phyloP scores from a whole-genome alignment of 92 coral and sea anemone species.

The Epizoanthus stellaris region DNA sequence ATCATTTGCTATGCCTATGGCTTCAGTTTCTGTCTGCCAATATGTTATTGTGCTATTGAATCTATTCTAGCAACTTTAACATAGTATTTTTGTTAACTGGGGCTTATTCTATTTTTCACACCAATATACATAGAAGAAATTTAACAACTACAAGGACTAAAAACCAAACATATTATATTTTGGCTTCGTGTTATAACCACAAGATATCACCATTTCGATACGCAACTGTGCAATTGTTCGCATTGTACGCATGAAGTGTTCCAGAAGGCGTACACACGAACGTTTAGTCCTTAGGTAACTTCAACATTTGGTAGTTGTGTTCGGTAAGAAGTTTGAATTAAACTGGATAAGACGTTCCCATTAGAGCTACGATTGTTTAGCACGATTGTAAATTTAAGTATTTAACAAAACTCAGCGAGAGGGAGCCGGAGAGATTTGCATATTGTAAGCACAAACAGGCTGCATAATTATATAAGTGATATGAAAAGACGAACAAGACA shows the following conservation, averaged over 20 bases:
- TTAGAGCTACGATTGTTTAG: neutral
- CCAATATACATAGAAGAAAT: neutral
- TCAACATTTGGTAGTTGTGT: neutral
- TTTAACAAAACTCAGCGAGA: neutral
- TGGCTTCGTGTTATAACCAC: too few species aligned
- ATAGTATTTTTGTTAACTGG: neutral
- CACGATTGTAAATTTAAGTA: neutral
- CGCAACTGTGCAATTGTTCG: slow-evolving; percentile 1
- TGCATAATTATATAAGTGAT: slow-evolving; percentile 5
- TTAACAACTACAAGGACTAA: too few species aligned
- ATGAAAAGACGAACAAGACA: neutral
- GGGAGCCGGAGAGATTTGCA: slow-evolving; percentile 2
- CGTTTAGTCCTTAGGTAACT: neutral
- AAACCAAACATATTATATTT: too few species aligned
- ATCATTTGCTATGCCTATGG: neutral
- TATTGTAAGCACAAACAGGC: neutral
- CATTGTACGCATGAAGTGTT: neutral
- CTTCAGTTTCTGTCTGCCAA: neutral
- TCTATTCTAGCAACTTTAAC: neutral
- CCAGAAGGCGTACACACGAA: neutral
- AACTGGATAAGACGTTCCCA: neutral
- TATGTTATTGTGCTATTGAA: neutral
- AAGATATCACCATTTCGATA: slow-evolving; percentile 4
- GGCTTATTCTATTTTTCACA: neutral
- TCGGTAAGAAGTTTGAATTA: neutral